phyloP scores from a whole-genome alignment of 2,888 invertebrate genomes.

The Griposia aprilina region DNA sequence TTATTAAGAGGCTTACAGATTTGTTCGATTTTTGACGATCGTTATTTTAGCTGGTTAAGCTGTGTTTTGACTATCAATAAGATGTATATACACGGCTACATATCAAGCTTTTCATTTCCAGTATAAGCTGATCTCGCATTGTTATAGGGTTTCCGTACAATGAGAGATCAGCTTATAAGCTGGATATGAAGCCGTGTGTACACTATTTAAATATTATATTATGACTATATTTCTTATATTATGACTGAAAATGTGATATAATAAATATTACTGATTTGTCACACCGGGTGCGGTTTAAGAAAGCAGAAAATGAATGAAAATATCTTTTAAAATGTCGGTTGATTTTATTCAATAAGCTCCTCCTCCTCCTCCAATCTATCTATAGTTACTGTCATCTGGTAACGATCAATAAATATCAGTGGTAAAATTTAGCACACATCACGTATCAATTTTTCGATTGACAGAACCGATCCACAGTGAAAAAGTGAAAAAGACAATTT shows the following conservation, averaged over 20 bases:
- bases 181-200: neutral
- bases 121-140: no score
- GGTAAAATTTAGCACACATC: neutral
- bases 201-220: no score
- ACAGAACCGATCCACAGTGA: neutral
- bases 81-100: neutral
- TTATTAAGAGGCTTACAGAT: conserved; percentile 21
- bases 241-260: neutral
- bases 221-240: no score
- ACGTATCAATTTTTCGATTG: neutral
- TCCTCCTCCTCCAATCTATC: no score
- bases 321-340: neutral
- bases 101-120: no score
- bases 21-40: neutral
- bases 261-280: neutral
- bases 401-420: neutral
- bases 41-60: neutral
- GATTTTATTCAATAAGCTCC: neutral
- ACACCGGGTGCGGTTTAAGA: neutral
- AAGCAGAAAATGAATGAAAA: neutral
- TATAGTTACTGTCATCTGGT: neutral
- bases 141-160: no score
- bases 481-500: neutral
- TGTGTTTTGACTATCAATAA: neutral
- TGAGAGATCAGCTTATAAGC: no score